Evolutionary conservation across 2,113 vertebrate species (phyloP), one percentile per base, ranked within the genome.

Genomic region (Gallinago jamesoni): DNA sequence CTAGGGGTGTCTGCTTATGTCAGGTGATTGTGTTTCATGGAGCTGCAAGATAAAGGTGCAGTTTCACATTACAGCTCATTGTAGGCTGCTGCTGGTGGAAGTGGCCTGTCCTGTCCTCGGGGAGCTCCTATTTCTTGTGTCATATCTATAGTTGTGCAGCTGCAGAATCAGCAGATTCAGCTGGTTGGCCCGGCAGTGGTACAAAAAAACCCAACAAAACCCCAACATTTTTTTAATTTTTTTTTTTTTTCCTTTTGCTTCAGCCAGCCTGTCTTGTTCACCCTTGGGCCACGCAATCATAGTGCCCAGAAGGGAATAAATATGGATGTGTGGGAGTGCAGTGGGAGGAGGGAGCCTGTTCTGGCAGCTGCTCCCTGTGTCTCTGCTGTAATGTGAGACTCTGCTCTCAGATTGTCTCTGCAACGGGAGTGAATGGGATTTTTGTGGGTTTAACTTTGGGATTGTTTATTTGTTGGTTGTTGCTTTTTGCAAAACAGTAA

Each of bases 101-200:
- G 76, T 48, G 72, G 80, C 56, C 22, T 62, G 41, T 80, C 13
- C 37, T 56, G 82, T 88, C 85, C 53, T 31, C 53, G 22, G 55
- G 27, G 57, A 82, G 70, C 82, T 90, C 48, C 24, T 45, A 30
- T 79, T 24, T 15, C 3, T 9, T 53, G 19, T 31, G n/a, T 62
- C 19, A 0, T 15, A 19, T 24, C 67, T 80, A 8, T 31, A n/a
- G 27, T 1, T 57, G 59, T 22, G 69, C 81, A 88, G 88, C 85
- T 92, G 85, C 67, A 56, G 41, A 68, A 39, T 43, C 41, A 73
- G 68, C 85, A 62, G 72, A 35, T 90, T 57, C 75, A 73, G 75
- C 59, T 80, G 68, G n/a, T 30, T 88, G 45, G 69, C 70, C 63
- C 74, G 72, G 55, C 23, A 78, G 35, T 0, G 1, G 24, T 35